Conservation (phyloP, 2,113 vertebrate species). For the Entosphenus tridentatus region DNA sequence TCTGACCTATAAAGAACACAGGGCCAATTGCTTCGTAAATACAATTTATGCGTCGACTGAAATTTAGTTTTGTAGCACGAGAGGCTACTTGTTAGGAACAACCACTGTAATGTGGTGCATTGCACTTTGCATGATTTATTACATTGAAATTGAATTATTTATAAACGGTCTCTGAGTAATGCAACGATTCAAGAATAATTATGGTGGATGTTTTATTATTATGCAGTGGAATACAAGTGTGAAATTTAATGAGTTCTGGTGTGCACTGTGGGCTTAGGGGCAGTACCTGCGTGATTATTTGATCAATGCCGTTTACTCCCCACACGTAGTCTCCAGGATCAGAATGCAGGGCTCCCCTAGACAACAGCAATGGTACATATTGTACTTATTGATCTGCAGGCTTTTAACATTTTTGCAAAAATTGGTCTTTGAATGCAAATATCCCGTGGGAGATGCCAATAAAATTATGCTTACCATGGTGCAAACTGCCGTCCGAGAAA, state of each 20-base stretch:
- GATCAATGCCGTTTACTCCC: constrained; percentile 82
- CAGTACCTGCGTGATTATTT: constrained; percentile 83
- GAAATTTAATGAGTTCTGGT: background rate
- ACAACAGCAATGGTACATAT: no score
- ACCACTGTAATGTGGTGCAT: background rate
- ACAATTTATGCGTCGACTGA: background rate
- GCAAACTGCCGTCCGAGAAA: no score
- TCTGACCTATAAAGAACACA: background rate
- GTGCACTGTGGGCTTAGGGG: background rate
- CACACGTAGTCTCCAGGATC: constrained; percentile 87
- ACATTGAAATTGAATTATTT: background rate
- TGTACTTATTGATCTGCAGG: no score
- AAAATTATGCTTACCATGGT: no score
- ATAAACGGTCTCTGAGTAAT: background rate
- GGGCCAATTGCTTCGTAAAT: background rate
- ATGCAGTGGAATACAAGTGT: background rate
- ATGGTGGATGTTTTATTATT: background rate
- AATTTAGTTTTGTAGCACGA: background rate
- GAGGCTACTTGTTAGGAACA: background rate
- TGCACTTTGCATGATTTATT: background rate
- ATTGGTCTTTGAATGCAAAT: no score
- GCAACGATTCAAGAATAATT: background rate
- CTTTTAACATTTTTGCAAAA: no score
- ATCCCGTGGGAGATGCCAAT: no score
- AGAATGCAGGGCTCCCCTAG: constrained; percentile 28